Conservation (phyloP, 1,140 invertebrate genomes). For the Neodiprion pinetum region DNA sequence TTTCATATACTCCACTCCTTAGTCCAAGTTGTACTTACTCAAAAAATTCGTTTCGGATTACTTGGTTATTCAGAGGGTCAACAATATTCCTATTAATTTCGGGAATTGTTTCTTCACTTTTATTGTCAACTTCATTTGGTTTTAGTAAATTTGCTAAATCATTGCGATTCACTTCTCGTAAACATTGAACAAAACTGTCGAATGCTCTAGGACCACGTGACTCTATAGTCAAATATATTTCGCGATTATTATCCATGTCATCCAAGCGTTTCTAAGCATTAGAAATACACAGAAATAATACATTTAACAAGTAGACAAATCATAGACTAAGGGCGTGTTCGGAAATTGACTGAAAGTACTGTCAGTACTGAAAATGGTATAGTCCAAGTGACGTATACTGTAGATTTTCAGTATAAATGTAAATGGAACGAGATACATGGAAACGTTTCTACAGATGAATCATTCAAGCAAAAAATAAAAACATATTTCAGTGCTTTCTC, state of each 20-base stretch:
- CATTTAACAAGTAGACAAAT: neutral
- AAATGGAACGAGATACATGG: neutral
- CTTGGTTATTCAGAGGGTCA: slow-evolving; percentile 21
- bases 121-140: slow-evolving; percentile 8
- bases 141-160: slow-evolving; percentile 37
- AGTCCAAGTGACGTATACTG: too few relatives aligned
- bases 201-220: slow-evolving; percentile 50
- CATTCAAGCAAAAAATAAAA: neutral
- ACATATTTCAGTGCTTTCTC: too few relatives aligned
- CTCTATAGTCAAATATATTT: slow-evolving; percentile 42
- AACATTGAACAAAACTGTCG: slow-evolving; percentile 35
- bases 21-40: neutral
- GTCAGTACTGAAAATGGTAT: too few relatives aligned
- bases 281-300: neutral
- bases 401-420: neutral
- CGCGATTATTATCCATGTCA: slow-evolving; percentile 26
- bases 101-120: slow-evolving; percentile 11
- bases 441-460: neutral
- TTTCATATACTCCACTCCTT: slow-evolving; percentile 11
- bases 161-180: slow-evolving; percentile 39
- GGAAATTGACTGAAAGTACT: too few relatives aligned
- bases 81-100: slow-evolving; percentile 14
- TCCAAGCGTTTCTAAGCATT: slow-evolving; percentile 33
- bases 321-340: neutral
- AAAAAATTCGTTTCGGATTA: slow-evolving; percentile 8